Evolutionary conservation across 2,113 vertebrate species (phyloP), one percentile per base, ranked within the genome.

Genomic region (Tinamus guttatus): DNA sequence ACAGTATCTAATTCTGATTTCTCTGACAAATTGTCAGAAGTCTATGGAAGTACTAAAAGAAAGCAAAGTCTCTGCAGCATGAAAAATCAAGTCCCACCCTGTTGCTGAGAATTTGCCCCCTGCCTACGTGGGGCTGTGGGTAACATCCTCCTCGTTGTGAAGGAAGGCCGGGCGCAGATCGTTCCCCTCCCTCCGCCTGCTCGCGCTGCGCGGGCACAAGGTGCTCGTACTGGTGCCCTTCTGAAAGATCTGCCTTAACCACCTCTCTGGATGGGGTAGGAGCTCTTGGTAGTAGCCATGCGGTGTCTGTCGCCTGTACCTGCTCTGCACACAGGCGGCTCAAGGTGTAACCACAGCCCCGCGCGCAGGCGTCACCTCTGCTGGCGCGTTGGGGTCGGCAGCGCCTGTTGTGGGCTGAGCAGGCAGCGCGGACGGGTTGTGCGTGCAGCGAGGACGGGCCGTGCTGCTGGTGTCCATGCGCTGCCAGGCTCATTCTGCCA

Each of bases 401-500:
- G 64, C n/a, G 34, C 7, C 0, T 32, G 1, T 2, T 3, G 2
- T 24, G 54, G 34, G 38, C 36, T 47, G 6, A 21, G 64, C 32
- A 13, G 51, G 40, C 25, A 56, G 28, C 18, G 49, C 5, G 59
- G 54, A 11, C 56, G 8, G 21, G 3, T 64, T 36, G 10, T 9
- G 5, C 54, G n/a, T n/a, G n/a, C n/a, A 60, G 32, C 18, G 49
- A 5, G 58, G 54, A 11, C 56, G 8, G 21, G 3, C 60, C n/a
- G 9, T 9, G 5, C 56, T 34, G 6, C 63, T 43, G 25, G 85
- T 21, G 40, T 27, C 82, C 79, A 49, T 85, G 64, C 70, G n/a
- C 92, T 93, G 24, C 70, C 77, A 41, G 84, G 90, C 68, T 73
- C 70, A 11, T 65, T 95, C 86, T 81, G 24, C 76, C n/a, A 43